Evolutionary conservation across 2,113 vertebrate species (phyloP).

Genomic region (Pollachius pollachius): DNA sequence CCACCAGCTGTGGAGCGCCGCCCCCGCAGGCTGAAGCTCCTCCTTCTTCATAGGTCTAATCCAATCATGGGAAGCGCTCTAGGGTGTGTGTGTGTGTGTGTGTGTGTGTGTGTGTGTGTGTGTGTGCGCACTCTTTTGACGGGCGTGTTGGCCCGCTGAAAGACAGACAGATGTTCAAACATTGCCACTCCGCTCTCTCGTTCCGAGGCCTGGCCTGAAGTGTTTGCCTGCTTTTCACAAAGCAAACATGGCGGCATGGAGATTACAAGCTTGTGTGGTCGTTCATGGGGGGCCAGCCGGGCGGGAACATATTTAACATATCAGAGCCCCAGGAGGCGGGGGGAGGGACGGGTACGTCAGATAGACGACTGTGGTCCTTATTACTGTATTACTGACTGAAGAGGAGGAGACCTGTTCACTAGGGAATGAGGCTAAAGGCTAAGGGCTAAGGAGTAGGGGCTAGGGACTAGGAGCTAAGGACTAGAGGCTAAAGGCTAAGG

Average conservation of each 20-base stretch:
- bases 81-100: not conserved
- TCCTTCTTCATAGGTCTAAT: not conserved
- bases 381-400: not conserved
- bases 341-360: conserved; percentile 29
- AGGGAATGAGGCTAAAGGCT: too few species aligned
- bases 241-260: conserved; percentile 36
- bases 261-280: conserved; percentile 45
- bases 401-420: conserved; percentile 6
- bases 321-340: conserved; percentile 46
- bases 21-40: not conserved
- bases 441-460: too few species aligned
- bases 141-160: conserved; percentile 34
- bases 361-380: not conserved
- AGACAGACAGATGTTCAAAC: conserved; percentile 56
- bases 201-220: conserved; percentile 35
- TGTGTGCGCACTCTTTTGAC: conserved; percentile 12
- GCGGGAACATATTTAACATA: conserved; percentile 47
- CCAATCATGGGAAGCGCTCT: too few species aligned
- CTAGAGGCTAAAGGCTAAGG: too few species aligned
- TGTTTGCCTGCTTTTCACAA: conserved; percentile 42
- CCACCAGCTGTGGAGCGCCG: not conserved
- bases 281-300: conserved; percentile 16
- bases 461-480: too few species aligned
- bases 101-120: too few species aligned
- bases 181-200: conserved; percentile 24